Base-by-base conservation (phyloP, 2,888 invertebrate genomes). In the Lycia hirtaria region DNA sequence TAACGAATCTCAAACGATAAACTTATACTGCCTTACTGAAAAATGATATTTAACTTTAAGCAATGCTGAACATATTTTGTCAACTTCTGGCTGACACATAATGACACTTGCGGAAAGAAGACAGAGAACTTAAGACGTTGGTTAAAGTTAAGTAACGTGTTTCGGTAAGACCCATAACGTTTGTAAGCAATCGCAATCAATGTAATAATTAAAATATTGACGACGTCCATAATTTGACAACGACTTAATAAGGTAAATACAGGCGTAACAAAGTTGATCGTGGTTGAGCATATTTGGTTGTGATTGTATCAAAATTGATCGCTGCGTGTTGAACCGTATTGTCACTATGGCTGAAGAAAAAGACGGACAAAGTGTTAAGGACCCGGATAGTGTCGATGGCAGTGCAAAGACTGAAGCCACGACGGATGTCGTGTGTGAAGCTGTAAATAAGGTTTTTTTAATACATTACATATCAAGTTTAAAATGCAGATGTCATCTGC, bases 351-450 rank as follows among this genome's bases (percentile, higher is more conserved):
- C 73, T 2, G 80, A 78, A 17, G 77, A 74, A 30, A 73, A 72
- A 45, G 75, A 74, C 45, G 57, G 49, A 41, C 68, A 70, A 41
- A 64, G 69, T n/a, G 62, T 2, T 71, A 75, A 47, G 20, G 14
- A 14, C 12, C 15, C 22, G 50, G 72, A 80, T 40, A 83, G 83
- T 35, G 83, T 83, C n/a, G 58, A 75, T 74, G 35, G 69, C 67
- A 43, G 71, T 50, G 5, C 75, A 71, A 65, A 76, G 38, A 78
- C 83, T 40, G 82, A 79, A 58, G 85, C 77, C 3, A 64, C 73
- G 0, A 85, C 81, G 54, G 85, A 81, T 57, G 75, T 81, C 48
- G 70, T 85, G 43, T 78, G 72, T 64, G 80, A 80, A 58, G 72
- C 76, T 62, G 83, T 86, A 83, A 79, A 69, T 78, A 65, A 62